Evolutionary conservation across 2,797 vertebrate genomes (phyloP).

Genomic region (Okamejei kenojei): DNA sequence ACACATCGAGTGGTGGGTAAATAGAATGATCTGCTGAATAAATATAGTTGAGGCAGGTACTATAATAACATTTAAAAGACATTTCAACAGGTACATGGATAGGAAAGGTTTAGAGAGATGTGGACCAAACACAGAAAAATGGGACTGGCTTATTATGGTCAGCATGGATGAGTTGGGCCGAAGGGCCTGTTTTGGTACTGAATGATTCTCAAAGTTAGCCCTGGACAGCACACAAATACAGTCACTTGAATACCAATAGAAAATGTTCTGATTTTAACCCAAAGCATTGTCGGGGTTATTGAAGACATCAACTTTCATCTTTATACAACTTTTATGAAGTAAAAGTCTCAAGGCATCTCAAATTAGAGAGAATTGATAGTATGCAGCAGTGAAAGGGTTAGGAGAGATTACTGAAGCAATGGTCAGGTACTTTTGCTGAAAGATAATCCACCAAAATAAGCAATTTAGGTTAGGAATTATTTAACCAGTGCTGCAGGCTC

Average conservation of each 20-base stretch:
- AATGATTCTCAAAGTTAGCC: background rate
- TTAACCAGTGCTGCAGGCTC: background rate
- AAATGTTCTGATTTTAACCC: background rate
- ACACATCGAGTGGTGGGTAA: too few species aligned
- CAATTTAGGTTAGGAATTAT: background rate
- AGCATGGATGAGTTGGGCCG: too few species aligned
- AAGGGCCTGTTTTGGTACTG: too few species aligned
- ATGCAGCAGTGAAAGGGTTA: background rate
- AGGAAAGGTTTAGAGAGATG: too few species aligned
- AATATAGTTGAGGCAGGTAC: too few species aligned
- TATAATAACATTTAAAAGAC: too few species aligned
- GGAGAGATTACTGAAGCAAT: background rate
- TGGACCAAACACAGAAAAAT: too few species aligned
- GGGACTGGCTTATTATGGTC: too few species aligned
- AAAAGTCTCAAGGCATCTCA: background rate
- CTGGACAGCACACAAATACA: background rate
- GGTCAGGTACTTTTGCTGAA: background rate
- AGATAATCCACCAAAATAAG: background rate
- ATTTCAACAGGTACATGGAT: too few species aligned
- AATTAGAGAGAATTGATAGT: background rate
- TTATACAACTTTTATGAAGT: background rate
- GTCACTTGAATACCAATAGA: background rate
- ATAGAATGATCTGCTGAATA: too few species aligned
- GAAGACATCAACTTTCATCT: background rate
- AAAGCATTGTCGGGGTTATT: background rate